phyloP scores from a whole-genome alignment of 2,797 vertebrate species.

The Alouatta caraya region DNA sequence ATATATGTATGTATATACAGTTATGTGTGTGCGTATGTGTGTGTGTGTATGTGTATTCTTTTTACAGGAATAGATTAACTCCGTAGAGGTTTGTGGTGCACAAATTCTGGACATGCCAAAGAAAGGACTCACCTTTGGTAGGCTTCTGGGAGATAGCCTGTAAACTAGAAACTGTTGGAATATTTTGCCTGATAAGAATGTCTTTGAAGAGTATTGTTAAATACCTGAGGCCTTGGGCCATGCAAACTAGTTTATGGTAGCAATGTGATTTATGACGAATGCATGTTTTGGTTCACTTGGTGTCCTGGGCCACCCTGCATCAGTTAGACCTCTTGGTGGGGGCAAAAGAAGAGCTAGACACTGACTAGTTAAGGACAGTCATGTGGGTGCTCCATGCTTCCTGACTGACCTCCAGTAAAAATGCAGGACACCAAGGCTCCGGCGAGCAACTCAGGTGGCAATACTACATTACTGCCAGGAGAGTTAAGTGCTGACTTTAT shows the following conservation, averaged over 20 bases:
- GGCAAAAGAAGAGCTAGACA: not conserved
- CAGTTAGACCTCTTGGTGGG: not conserved
- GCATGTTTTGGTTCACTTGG: not conserved
- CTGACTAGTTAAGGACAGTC: not conserved
- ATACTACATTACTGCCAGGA: not conserved
- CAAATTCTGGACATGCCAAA: not conserved
- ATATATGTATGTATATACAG: no score
- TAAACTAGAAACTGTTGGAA: not conserved
- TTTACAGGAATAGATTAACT: not conserved
- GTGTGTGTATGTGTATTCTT: not conserved
- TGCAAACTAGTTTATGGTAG: not conserved
- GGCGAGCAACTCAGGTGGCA: no score
- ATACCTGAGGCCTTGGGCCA: not conserved
- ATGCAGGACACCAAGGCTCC: not conserved
- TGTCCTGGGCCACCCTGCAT: rapidly evolving
- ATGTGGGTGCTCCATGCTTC: no score
- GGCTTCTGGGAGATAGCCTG: not conserved
- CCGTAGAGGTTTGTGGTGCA: not conserved
- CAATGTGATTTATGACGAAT: not conserved
- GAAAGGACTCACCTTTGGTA: not conserved
- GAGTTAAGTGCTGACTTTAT: not conserved
- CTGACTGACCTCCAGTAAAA: not conserved
- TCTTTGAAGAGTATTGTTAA: not conserved
- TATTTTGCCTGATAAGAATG: not conserved
- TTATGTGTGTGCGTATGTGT: rapidly evolving